These are phyloP conservation scores for Harpagoxenus sublaevis DNA, from an alignment of 2,888 invertebrate genomes.

Conservation along the genomic window DNA sequence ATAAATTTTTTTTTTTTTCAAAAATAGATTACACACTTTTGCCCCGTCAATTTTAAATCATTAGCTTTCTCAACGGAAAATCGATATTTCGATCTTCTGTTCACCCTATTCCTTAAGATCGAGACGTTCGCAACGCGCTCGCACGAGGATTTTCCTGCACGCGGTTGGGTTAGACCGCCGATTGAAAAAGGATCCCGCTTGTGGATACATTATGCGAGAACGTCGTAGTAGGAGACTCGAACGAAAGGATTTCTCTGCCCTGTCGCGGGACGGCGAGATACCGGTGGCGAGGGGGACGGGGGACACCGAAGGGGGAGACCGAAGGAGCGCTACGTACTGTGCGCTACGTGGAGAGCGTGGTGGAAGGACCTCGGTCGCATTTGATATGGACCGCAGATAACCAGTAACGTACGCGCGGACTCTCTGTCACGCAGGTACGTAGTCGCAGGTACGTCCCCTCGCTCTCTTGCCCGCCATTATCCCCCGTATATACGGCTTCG, in stretches of 20 bases:
- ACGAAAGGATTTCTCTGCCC: constrained; percentile 62
- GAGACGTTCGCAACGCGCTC: neutral
- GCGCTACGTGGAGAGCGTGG: constrained; percentile 62
- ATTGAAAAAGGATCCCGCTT: constrained; percentile 51
- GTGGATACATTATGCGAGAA: constrained; percentile 69
- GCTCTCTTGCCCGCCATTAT: neutral
- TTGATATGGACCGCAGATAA: constrained; percentile 86
- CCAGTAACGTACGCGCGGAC: constrained; percentile 84
- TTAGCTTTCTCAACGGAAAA: neutral
- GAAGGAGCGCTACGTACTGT: constrained; percentile 1
- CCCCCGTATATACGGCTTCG: constrained; percentile 64
- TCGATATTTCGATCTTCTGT: constrained; percentile 9
- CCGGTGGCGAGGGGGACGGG: constrained; percentile 23
- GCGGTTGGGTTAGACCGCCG: constrained; percentile 20
- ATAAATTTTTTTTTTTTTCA: neutral
- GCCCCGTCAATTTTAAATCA: neutral
- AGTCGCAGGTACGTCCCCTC: constrained; percentile 52
- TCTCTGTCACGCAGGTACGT: constrained; percentile 81
- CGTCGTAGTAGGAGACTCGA: constrained; percentile 54
- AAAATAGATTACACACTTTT: neutral
- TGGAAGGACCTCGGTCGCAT: constrained; percentile 81
- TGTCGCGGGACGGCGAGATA: constrained; percentile 51
- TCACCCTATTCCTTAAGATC: neutral
- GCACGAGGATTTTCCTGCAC: neutral
- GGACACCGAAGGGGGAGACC: neutral